Evolutionary conservation across 2,797 vertebrate species (phyloP).

Genomic region (Sparus aurata): DNA sequence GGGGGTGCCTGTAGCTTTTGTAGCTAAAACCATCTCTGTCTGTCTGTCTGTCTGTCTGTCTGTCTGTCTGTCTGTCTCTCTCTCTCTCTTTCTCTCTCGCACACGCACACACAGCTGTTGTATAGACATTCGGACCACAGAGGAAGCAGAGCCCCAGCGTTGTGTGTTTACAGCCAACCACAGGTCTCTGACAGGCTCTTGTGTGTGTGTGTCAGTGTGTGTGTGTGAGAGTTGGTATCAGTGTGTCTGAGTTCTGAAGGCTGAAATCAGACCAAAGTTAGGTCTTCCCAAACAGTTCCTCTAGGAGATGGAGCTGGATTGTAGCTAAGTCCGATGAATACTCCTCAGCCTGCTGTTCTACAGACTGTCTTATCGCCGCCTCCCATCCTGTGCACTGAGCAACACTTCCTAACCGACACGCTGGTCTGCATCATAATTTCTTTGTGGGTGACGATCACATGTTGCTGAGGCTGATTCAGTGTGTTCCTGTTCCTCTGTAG

Average conservation of each 20-base stretch:
- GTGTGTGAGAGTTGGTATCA: conserved; percentile 36
- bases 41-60: no score
- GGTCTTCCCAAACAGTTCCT: conserved; percentile 51
- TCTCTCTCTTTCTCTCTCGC: conserved; percentile 15
- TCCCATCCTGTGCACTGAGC: conserved; percentile 60
- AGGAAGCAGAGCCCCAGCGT: conserved; percentile 69
- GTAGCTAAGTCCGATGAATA: conserved; percentile 25
- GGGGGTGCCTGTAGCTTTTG: conserved; percentile 49
- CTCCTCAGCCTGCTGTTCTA: conserved; percentile 41
- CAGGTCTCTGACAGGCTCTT: conserved; percentile 55
- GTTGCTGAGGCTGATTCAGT: conserved; percentile 75
- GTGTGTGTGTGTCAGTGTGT: background rate
- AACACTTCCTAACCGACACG: conserved; percentile 66
- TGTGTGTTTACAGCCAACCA: conserved; percentile 67
- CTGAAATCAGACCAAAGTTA: conserved; percentile 48
- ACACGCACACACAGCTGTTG: conserved; percentile 74
- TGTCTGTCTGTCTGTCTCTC: no score
- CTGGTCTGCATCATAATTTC: conserved; percentile 73
- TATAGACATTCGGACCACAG: conserved; percentile 69
- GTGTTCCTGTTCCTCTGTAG: conserved; percentile 88
- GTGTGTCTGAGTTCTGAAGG: conserved; percentile 43
- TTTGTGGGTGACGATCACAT: conserved; percentile 78
- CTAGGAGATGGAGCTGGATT: conserved; percentile 18
- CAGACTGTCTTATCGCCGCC: conserved; percentile 50
- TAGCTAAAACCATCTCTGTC: conserved; percentile 33